A percentile compares a stretch with the other conserved stretches of the same genome.
Evolutionary conservation across 2,888 invertebrate species (phyloP).

Genomic region (Teinopalpus imperialis): DNA sequence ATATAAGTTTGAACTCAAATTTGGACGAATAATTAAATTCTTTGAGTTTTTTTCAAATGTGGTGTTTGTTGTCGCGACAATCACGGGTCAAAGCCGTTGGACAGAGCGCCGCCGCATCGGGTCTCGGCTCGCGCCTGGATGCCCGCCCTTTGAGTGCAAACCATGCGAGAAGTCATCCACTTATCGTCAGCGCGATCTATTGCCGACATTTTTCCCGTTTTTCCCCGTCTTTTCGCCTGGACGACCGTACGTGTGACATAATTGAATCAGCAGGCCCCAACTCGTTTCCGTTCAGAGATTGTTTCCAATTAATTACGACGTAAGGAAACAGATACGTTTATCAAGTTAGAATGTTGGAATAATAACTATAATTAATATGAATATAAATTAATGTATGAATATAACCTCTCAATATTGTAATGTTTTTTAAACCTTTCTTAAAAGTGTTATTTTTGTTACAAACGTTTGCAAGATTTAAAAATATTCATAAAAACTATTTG

Average conservation of each 20-base stretch:
- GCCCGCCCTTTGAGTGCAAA: slow-evolving; percentile 73
- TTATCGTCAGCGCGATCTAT: slow-evolving; percentile 75
- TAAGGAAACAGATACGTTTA: slow-evolving; percentile 36
- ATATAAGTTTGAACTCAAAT: no score
- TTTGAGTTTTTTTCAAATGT: slow-evolving; percentile 8
- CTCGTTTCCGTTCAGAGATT: slow-evolving; percentile 45
- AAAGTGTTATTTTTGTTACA: not conserved
- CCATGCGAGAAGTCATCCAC: slow-evolving; percentile 80
- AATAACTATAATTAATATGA: no score
- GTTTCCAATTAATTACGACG: slow-evolving; percentile 71
- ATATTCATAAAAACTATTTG: no score
- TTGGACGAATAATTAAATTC: slow-evolving; percentile 26
- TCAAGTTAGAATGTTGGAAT: slow-evolving; percentile 4
- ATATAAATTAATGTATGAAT: no score
- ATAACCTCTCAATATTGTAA: no score
- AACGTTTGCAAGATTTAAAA: no score
- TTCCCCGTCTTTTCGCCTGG: slow-evolving; percentile 72
- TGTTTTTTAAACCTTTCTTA: no score
- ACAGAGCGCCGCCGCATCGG: slow-evolving; percentile 36
- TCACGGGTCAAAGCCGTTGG: slow-evolving; percentile 22
- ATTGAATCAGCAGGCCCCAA: slow-evolving; percentile 69
- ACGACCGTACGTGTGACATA: slow-evolving; percentile 64
- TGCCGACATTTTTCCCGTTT: slow-evolving; percentile 77
- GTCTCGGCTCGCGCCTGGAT: slow-evolving; percentile 53
- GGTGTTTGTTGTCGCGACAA: slow-evolving; percentile 4